Evolutionary conservation across 1,140 invertebrate genomes (phyloP).

Genomic region (Hylaeus volcanicus): DNA sequence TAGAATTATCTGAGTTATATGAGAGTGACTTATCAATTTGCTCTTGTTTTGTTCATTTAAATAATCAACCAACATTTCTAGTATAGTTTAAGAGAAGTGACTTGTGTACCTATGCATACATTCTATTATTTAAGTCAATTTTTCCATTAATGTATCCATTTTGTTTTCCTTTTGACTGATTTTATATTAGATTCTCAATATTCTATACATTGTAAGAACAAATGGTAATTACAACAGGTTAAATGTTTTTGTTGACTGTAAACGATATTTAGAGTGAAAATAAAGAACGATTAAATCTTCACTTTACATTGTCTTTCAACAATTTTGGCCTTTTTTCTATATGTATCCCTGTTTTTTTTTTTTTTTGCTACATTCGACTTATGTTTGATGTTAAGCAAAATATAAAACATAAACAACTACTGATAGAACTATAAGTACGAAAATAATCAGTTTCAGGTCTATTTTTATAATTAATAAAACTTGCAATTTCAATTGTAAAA

Average conservation of each 20-base stretch:
- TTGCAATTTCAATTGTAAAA: no score
- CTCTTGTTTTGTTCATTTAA: not conserved
- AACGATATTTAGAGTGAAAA: constrained; percentile 59
- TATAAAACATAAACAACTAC: not conserved
- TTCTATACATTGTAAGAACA: not conserved
- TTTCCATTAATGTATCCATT: constrained; percentile 9
- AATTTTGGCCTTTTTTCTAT: not conserved
- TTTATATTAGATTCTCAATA: constrained; percentile 1
- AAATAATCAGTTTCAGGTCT: no score
- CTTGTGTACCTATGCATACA: constrained; percentile 12
- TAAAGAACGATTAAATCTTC: constrained; percentile 49
- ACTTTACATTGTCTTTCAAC: constrained; percentile 18
- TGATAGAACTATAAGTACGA: not conserved
- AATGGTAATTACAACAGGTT: constrained; percentile 9
- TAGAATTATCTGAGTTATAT: constrained; percentile 22
- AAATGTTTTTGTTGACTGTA: constrained; percentile 61
- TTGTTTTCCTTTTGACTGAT: not conserved
- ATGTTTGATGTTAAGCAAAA: not conserved
- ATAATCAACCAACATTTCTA: not conserved
- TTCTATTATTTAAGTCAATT: not conserved
- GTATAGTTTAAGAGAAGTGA: constrained; percentile 4
- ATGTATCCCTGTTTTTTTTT: no score
- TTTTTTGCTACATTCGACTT: not conserved
- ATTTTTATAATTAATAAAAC: no score
- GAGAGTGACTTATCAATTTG: not conserved